Evolutionary conservation across 2,888 invertebrate species (phyloP), one percentile per base, ranked within the genome.

Genomic region (Oligia strigilis): DNA sequence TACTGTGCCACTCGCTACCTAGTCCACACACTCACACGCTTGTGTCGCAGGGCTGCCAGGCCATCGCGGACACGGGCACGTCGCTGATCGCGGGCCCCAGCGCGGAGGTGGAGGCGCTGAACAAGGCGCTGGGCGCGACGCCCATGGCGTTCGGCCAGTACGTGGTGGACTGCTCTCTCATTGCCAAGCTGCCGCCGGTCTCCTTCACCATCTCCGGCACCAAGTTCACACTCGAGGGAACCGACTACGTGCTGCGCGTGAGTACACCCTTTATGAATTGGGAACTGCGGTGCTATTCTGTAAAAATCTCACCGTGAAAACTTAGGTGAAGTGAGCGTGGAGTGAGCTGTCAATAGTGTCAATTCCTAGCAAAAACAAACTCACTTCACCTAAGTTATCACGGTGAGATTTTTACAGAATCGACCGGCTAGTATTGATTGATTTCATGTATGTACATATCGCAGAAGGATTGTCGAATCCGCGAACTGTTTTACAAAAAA

Each of bases 1-100:
- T 5, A 4, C 40, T 5, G 40, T 5, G 5, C 40, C 0, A 5
- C 40, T 40, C 40, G 40, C 40, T 4, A 8, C 43, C 43, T 43
- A 43, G 43, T 9, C 2, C 9, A 60, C 52, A 70, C 43, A 13
- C 75, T 17, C 29, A 9, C 62, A n/a, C 43, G 9, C 52, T 0
- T 13, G 23, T 9, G 19, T 8, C 9, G 23, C 70, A 95, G 95
- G 99, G 99, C 5, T 99, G 99, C 94, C 97, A 99, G 95, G 99
- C 99, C 14, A 99, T 99, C 95, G 99, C 99, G 40, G 99, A 99
- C 96, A 99, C 99, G 60, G 99, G 99, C 89, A 99, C 99, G 86
- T 99, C 99, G 78, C 98, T 99, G 77, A 98, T 99, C 92, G 99
- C 99, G 87, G 99, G 99, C 29, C 99, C 99, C 40, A 92, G 97